Evolutionary conservation across 1,140 invertebrate genomes (phyloP).

Genomic region (Gryllus bimaculatus): DNA sequence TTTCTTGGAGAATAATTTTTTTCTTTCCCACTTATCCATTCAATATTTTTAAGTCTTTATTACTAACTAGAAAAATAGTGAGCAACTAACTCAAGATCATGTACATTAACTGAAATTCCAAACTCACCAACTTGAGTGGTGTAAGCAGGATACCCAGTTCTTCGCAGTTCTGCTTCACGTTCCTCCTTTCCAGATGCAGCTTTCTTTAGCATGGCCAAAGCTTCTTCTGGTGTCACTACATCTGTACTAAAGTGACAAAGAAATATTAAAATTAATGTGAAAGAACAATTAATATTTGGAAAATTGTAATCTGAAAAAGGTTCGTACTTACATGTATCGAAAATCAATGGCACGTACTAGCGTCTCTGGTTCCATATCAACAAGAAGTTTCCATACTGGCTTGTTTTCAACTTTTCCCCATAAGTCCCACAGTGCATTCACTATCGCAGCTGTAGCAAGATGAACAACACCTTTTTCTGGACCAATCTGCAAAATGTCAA

Average conservation of each 20-base stretch:
- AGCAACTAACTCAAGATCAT: too few relatives aligned
- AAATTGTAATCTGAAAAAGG: not conserved
- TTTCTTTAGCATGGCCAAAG: slow-evolving; percentile 58
- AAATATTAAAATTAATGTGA: not conserved
- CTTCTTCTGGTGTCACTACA: slow-evolving; percentile 71
- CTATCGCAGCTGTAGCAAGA: slow-evolving; percentile 74
- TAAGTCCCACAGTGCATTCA: slow-evolving; percentile 86
- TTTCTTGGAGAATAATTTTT: too few relatives aligned
- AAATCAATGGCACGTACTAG: slow-evolving; percentile 82
- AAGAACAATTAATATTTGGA: not conserved
- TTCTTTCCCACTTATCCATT: too few relatives aligned
- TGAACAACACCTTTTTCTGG: slow-evolving; percentile 88
- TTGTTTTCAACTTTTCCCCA: slow-evolving; percentile 77
- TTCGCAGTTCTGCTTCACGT: slow-evolving; percentile 45
- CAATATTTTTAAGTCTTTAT: too few relatives aligned
- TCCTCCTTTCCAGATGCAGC: slow-evolving; percentile 45
- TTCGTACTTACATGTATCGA: slow-evolving; percentile 55
- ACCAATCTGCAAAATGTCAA: slow-evolving; percentile 52
- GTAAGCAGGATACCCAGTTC: slow-evolving; percentile 66
- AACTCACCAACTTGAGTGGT: slow-evolving; percentile 59
- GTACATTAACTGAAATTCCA: too few relatives aligned
- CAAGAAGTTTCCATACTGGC: slow-evolving; percentile 76
- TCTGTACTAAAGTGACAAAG: slow-evolving; percentile 52
- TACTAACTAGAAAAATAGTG: too few relatives aligned
- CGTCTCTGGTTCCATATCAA: slow-evolving; percentile 71